Percentiles rank a stretch among this genome's conserved stretches.
phyloP scores from a whole-genome alignment of 2,113 vertebrate species.

The Pachypanchax playfairii region DNA sequence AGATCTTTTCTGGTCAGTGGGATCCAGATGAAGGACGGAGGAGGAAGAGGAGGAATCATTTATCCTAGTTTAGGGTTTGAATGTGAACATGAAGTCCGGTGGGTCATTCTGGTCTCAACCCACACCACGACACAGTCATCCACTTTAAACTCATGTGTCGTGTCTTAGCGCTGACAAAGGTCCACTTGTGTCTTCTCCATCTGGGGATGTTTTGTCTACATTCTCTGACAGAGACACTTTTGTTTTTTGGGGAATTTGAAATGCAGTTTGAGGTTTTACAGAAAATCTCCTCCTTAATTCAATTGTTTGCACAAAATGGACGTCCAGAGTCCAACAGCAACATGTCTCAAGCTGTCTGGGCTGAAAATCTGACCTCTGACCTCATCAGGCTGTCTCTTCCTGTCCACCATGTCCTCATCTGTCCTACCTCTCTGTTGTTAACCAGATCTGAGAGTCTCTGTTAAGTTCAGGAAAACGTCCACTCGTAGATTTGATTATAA shows the following conservation, averaged over 20 bases:
- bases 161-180: constrained; percentile 44
- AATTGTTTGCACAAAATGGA: constrained; percentile 26
- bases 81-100: constrained; percentile 26
- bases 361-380: constrained; percentile 36
- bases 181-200: constrained; percentile 40
- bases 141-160: constrained; percentile 38
- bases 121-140: constrained; percentile 37
- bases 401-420: constrained; percentile 10
- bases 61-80: too few species aligned
- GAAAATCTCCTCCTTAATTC: constrained; percentile 28
- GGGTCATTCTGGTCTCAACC: constrained; percentile 41
- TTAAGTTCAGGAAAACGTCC: too few species aligned
- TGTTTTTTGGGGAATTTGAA: constrained; percentile 15
- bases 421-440: neutral
- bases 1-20: too few species aligned
- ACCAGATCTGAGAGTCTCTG: too few species aligned
- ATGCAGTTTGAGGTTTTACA: constrained; percentile 9
- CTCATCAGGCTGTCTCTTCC: fast-evolving
- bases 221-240: constrained; percentile 37
- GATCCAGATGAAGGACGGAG: too few species aligned
- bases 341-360: constrained; percentile 3
- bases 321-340: neutral
- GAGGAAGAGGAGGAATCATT: too few species aligned
- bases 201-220: constrained; percentile 47
- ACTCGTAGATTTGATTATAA: too few species aligned